Base-by-base conservation (phyloP, 2,888 invertebrate species). In the Eupeodes latifasciatus region DNA sequence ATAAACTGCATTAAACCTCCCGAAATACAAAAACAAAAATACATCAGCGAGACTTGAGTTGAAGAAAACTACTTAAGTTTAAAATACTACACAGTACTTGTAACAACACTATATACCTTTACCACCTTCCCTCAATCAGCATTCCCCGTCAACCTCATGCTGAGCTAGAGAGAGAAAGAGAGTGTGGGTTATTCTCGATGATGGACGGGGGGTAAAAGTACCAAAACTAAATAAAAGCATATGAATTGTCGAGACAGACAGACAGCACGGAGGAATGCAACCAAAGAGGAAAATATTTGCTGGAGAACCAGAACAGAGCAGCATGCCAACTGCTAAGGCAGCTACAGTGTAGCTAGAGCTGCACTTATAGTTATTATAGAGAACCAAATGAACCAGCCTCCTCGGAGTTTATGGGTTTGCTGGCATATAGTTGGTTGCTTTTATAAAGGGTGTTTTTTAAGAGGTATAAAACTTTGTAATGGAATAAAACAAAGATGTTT, bases 231-330 rank as follows among this genome's bases (percentile, higher is more conserved):
- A 71, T 51, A 67, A 77, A 64, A 80, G 62, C 67, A 81, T 81
- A 72, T 85, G 72, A 75, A 62, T 66, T 61, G 66, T 47, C 85
- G 71, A 75, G 84, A 62, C 77, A 81, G 72, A 59, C 85, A 83
- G 72, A 59, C 85, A 83, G 71, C 36, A 75, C 72, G 69, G 76
- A 83, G 69, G 71, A 83, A 79, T 82, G 82, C 86, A 79, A 80
- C 66, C 69, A 66, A 66, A 64, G 75, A 72, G 66, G 44, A 61
- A 53, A 53, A 47, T n/a, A 53, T 34, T 40, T 62, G 77, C 16
- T 61, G 66, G 47, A 61, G 59, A 27, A 51, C n/a, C 66, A 34
- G 66, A 67, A 51, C 66, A 4, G 67, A 53, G 36, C 44, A 75
- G 49, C 47, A 53, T 40, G 36, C 69, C 62, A 62, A 40, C 40